These are phyloP conservation scores for Eristalinus aeneus DNA, from an alignment of 2,888 invertebrate genomes.

Conservation along the genomic window DNA sequence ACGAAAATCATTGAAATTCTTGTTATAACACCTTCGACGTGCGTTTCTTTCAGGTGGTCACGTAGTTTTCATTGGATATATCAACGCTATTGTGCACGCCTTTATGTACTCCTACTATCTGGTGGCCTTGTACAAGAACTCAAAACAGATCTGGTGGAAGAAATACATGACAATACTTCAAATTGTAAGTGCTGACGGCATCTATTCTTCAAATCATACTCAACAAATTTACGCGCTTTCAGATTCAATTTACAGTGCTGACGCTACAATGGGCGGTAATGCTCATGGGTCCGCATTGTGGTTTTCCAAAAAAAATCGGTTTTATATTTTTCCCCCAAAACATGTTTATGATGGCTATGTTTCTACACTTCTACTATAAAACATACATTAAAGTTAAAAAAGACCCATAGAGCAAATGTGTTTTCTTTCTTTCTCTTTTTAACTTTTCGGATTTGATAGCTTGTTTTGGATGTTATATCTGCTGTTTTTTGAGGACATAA, in stretches of 20 bases:
- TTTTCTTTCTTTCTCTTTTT: no score
- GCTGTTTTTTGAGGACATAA: no score
- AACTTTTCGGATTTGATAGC: no score
- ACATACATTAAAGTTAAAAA: slow-evolving; percentile 21
- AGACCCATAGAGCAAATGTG: no score
- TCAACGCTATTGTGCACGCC: slow-evolving; percentile 79
- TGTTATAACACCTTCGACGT: no score
- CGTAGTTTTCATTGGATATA: slow-evolving; percentile 76
- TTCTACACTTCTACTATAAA: slow-evolving; percentile 43
- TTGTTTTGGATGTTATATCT: no score
- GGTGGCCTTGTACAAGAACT: slow-evolving; percentile 76
- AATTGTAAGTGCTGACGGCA: slow-evolving; percentile 15
- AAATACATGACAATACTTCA: slow-evolving; percentile 77
- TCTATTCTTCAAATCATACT: neutral
- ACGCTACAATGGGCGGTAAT: slow-evolving; percentile 23
- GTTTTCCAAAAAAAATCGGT: slow-evolving; percentile 21
- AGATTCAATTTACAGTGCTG: slow-evolving; percentile 21
- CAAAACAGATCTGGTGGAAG: slow-evolving; percentile 80
- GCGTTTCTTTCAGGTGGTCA: slow-evolving; percentile 74
- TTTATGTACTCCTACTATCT: slow-evolving; percentile 80
- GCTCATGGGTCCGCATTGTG: slow-evolving; percentile 19
- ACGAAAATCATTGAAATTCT: no score
- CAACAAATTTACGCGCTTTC: neutral
- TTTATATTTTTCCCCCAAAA: slow-evolving; percentile 20
- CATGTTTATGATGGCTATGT: slow-evolving; percentile 33